These are phyloP conservation scores for Poecilia wingei DNA, from an alignment of 2,797 vertebrate genomes.

Conservation along the genomic window DNA sequence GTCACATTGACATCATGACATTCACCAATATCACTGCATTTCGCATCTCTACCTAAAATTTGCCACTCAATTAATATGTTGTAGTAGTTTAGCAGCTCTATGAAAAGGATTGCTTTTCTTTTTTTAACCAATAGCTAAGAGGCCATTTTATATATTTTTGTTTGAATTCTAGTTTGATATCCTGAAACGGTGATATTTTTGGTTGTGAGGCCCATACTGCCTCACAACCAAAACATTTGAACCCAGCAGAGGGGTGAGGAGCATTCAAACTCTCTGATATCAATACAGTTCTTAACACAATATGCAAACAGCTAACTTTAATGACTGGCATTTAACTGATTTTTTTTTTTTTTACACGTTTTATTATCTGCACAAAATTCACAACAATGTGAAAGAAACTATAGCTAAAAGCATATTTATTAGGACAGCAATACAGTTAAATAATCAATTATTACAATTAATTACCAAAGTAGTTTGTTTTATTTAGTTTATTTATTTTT, in stretches of 20 bases:
- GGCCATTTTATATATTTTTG: neutral
- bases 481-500: neutral
- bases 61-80: neutral
- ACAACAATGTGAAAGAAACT: neutral
- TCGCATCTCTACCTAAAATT: neutral
- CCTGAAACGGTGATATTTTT: neutral
- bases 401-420: neutral
- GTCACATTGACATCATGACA: neutral
- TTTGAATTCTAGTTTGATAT: neutral
- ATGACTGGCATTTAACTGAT: neutral
- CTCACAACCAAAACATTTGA: neutral
- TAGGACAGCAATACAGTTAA: neutral
- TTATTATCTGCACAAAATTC: neutral
- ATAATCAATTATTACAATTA: neutral
- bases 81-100: neutral
- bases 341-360: neutral
- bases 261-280: neutral
- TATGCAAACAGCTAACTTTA: neutral
- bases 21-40: neutral
- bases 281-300: neutral
- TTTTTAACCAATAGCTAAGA: neutral
- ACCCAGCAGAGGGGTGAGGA: neutral
- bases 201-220: neutral
- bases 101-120: neutral
- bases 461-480: slow-evolving; percentile 31